These are phyloP conservation scores for Slavum lentiscoides DNA, from an alignment of 2,888 invertebrate species.

Conservation along the genomic window DNA sequence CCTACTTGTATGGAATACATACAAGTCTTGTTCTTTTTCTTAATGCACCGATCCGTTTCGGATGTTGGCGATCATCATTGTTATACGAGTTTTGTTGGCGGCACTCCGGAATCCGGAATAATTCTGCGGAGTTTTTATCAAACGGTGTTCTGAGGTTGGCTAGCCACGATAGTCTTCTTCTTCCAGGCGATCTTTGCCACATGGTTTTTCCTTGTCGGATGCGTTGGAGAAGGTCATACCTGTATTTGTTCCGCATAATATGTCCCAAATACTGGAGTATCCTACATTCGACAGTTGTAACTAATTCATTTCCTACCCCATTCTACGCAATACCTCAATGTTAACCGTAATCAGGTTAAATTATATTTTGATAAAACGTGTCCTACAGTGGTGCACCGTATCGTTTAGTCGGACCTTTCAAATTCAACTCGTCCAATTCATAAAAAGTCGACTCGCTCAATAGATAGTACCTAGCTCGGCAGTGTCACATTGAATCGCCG, in stretches of 20 bases:
- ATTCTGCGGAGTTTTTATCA: conserved; percentile 17
- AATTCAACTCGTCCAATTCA: no score
- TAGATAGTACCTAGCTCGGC: no score
- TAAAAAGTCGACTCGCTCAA: no score
- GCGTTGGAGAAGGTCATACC: conserved; percentile 14
- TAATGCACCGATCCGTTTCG: not conserved
- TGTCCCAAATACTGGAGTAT: conserved; percentile 19
- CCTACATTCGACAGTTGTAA: conserved; percentile 6
- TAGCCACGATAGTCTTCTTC: conserved; percentile 38
- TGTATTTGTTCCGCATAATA: conserved; percentile 11
- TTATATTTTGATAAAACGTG: no score
- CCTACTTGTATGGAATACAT: no score
- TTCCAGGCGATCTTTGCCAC: not conserved
- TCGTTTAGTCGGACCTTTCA: no score
- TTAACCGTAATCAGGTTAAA: no score
- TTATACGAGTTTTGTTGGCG: not conserved
- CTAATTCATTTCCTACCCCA: conserved; percentile 20
- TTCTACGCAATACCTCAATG: not conserved
- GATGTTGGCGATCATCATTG: not conserved
- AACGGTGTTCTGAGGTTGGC: conserved; percentile 36
- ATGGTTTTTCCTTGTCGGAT: conserved; percentile 39
- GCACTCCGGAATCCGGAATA: not conserved
- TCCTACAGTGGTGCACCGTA: no score
- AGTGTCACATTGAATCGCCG: no score
- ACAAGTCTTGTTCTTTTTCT: not conserved